Evolutionary conservation across 2,113 vertebrate genomes (phyloP), one percentile per base, ranked within the genome.

Genomic region (Heterochromis multidens): DNA sequence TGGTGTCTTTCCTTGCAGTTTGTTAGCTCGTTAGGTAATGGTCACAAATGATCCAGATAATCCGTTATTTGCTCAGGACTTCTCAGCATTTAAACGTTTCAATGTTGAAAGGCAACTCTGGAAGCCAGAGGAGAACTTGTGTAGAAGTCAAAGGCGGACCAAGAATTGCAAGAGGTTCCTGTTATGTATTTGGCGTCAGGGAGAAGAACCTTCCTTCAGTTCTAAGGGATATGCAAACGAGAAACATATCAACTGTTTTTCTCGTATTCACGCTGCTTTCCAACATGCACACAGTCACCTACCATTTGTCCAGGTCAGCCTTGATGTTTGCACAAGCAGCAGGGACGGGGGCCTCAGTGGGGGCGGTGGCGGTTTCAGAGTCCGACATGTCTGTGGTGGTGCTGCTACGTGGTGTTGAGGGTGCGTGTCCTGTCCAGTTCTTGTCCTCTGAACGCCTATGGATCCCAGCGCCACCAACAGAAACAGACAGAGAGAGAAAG

Each of bases 261-360:
- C 27, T 31, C 19, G 54, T 33, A 54, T 33, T 54, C 46, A 33
- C 70, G 19, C 17, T 16, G n/a, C 7, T 63, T 58, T 57, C 27
- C 49, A 31, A 23, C 63, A 63, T 59, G 25, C 76, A 90, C 7
- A 23, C 7, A 16, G 17, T 82, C 81, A 91, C 96, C 88, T 91
- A 96, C 96, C 96, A 96, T 91, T 96, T 96, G 89, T 96, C 96
- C 94, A 96, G 94, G 83, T 96, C 94, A 63, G 94, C 94, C 85
- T 96, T 96, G 94, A 96, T 94, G 84, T 74, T 63, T 83, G 90
- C 87, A 56, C 96, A 96, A 13, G 93, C 89, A 33, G 92, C 88
- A 4, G 96, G 95, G 82, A 96, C 91, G 11, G 95, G 93, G 92
- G 93, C 91, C 89, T 96, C 94, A 1, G 90, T 76, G 13, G 93